phyloP scores from a whole-genome alignment of 1,140 invertebrate genomes.

The Penaeus vannamei region DNA sequence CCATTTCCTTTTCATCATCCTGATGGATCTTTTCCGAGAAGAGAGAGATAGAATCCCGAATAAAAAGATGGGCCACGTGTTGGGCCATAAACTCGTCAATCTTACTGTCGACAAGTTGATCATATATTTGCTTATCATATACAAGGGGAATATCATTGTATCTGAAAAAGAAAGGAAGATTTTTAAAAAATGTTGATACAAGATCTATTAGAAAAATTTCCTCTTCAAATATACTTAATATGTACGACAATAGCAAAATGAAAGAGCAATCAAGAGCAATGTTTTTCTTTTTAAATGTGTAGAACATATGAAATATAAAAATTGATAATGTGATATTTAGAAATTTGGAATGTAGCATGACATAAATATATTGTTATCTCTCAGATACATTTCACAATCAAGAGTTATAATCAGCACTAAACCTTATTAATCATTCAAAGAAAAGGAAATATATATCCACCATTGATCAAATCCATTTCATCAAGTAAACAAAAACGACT shows the following conservation, averaged over 20 bases:
- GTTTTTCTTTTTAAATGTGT: too few species aligned
- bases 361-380: too few species aligned
- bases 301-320: too few species aligned
- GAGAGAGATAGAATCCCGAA: conserved; percentile 95
- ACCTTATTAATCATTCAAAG: neutral
- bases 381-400: too few species aligned
- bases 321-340: too few species aligned
- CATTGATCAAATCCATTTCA: neutral
- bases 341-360: too few species aligned
- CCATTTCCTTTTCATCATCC: conserved; percentile 93
- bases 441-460: neutral
- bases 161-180: conserved; percentile 64
- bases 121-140: conserved; percentile 88
- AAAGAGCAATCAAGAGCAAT: too few species aligned
- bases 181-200: neutral
- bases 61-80: conserved; percentile 98
- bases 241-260: too few species aligned
- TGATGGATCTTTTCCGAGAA: conserved; percentile 97
- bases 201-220: neutral
- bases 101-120: conserved; percentile 85
- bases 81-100: conserved; percentile 93
- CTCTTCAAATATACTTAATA: too few species aligned
- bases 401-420: too few species aligned
- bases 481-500: too few species aligned
- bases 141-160: conserved; percentile 94